These are phyloP conservation scores for Cariama cristata DNA, from an alignment of 2,113 vertebrate genomes.

Conservation along the genomic window DNA sequence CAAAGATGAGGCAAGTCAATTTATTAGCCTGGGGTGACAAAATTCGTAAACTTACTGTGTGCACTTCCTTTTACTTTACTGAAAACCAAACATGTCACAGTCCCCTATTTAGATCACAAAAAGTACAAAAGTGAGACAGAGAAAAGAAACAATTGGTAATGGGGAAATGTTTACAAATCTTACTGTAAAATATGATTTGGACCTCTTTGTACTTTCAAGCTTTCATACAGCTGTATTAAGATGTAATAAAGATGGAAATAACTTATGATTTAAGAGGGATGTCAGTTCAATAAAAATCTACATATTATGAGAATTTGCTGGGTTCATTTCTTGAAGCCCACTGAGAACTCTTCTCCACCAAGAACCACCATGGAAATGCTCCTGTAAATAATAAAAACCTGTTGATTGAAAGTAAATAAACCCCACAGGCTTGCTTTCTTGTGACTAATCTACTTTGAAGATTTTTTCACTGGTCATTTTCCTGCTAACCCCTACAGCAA, in stretches of 20 bases:
- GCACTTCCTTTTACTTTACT: slow-evolving; percentile 64
- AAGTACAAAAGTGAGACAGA: slow-evolving; percentile 46
- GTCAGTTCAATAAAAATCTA: neutral
- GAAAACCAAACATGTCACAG: slow-evolving; percentile 46
- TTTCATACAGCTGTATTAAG: neutral
- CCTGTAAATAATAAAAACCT: neutral
- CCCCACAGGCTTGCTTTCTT: neutral
- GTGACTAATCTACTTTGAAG: neutral
- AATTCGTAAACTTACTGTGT: neutral
- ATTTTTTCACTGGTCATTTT: neutral
- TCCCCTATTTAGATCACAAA: slow-evolving; percentile 32
- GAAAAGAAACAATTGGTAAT: slow-evolving; percentile 35
- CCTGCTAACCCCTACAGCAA: neutral
- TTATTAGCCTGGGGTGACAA: neutral
- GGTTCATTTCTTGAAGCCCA: slow-evolving; percentile 14
- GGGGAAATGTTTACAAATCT: slow-evolving; percentile 50
- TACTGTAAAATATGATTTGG: slow-evolving; percentile 55
- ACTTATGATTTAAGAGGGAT: neutral
- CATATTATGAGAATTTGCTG: slow-evolving; percentile 13
- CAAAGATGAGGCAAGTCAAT: neutral
- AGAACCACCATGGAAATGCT: neutral
- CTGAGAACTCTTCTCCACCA: neutral
- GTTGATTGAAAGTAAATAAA: neutral
- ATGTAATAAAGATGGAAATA: neutral
- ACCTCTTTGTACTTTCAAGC: neutral